A percentile compares a stretch with the other conserved stretches of the same genome.
phyloP scores from a whole-genome alignment of 37 sponge, comb jelly and placozoan species.

The Theonella swinhoei region DNA sequence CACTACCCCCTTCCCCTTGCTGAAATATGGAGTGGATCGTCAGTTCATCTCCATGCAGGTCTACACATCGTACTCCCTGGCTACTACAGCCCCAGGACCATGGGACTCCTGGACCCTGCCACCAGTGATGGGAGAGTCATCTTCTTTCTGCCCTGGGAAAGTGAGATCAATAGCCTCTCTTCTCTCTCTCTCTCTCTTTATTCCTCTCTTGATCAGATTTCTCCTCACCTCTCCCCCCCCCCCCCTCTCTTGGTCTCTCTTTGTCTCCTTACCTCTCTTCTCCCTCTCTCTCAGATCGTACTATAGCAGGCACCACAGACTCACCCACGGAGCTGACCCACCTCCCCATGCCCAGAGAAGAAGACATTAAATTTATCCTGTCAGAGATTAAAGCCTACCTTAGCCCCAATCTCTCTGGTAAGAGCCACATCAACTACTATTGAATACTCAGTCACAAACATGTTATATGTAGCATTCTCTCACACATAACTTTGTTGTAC shows the following conservation, averaged over 20 bases:
- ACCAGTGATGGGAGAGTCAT: constrained; percentile 98
- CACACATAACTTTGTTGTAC: no score
- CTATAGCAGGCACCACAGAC: constrained; percentile 97
- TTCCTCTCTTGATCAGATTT: neutral
- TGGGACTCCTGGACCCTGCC: constrained; percentile 96
- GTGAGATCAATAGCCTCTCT: constrained; percentile 19
- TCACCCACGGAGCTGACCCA: constrained; percentile 80
- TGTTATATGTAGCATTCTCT: no score
- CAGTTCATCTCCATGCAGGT: constrained; percentile 89
- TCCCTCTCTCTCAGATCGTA: constrained; percentile 47
- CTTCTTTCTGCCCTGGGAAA: constrained; percentile 99
- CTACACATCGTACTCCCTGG: constrained; percentile 94
- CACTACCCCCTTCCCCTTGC: no score
- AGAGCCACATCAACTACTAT: no score
- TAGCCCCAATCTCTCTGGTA: constrained; percentile 78
- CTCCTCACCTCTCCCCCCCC: neutral
- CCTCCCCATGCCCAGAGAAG: constrained; percentile 85
- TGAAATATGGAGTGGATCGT: no score
- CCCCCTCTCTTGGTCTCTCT: neutral
- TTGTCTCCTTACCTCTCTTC: neutral
- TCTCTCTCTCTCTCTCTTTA: neutral
- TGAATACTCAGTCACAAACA: no score
- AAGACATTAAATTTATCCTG: constrained; percentile 94
- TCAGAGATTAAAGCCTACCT: constrained; percentile 93
- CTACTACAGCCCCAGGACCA: constrained; percentile 94